Evolutionary conservation across 2,888 invertebrate species (phyloP), one percentile per base, ranked within the genome.

Genomic region (Hyppa rectilinea): DNA sequence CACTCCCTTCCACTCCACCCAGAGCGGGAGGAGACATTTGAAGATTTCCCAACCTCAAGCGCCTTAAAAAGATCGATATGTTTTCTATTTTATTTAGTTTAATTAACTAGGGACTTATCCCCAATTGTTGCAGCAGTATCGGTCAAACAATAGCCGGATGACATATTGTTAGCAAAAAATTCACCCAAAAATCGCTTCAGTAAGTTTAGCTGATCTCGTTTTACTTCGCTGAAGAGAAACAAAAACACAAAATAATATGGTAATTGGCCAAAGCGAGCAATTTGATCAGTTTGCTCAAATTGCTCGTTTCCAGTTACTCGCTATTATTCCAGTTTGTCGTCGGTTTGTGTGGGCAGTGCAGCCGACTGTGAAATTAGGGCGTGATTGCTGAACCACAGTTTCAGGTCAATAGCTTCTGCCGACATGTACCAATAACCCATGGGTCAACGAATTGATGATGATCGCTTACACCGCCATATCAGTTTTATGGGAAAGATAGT

Each of bases 341-440:
- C 72, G 84, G 78, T 87, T 87, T 83, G 75, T 85, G 88, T 85
- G 83, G 63, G 75, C 89, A 86, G 79, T 10, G 29, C 71, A 76
- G 68, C 87, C 88, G 87, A 86, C 90, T 93, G 90, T 92, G 89
- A 90, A 92, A 93, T 90, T 85, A 82, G 89, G 86, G 84, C 90
- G 82, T 86, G 84, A 88, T 90, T 91, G 84, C 85, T 85, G 77
- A 77, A 82, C 67, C 68, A 79, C 83, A 68, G 84, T 88, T 90
- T 85, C 91, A 90, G 92, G 92, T 92, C 93, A 94, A 87, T 89
- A 83, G 83, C 81, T 88, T 80, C 85, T 88, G 80, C 87, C 86
- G 87, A 87, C 87, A 89, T 88, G 70, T 75, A 79, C 62, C 63
- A 45, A 77, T 71, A 67, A 55, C 47, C 70, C 60, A 67, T 71